Evolutionary conservation across 2,113 vertebrate species (phyloP).

Genomic region (Rhinolophus sinicus): DNA sequence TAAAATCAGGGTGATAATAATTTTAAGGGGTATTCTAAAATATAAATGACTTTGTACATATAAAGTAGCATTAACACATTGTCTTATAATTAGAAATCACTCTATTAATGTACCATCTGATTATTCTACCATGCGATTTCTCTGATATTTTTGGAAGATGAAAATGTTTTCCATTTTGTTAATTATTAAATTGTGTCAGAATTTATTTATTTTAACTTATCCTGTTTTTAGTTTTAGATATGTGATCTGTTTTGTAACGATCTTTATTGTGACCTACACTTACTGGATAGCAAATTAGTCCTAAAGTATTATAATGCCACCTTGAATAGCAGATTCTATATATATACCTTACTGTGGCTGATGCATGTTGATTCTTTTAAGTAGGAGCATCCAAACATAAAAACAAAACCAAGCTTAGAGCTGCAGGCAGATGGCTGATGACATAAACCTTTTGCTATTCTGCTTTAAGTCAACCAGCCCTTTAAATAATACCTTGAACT

Average conservation of each 20-base stretch:
- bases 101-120: neutral
- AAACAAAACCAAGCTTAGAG: neutral
- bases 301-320: neutral
- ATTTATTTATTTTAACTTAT: neutral
- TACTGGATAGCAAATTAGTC: neutral
- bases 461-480: neutral
- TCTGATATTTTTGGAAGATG: neutral
- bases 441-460: neutral
- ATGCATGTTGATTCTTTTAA: neutral
- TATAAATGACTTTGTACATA: neutral
- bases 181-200: neutral
- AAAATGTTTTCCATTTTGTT: neutral
- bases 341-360: neutral
- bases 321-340: neutral
- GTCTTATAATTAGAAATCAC: neutral
- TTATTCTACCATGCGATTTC: neutral
- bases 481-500: neutral
- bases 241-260: neutral
- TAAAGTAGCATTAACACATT: neutral
- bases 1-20: neutral
- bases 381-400: neutral
- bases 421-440: neutral
- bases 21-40: neutral
- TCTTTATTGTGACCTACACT: neutral
- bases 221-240: neutral